Base-by-base conservation (phyloP, 2,797 vertebrate species). In the Champsocephalus esox region DNA sequence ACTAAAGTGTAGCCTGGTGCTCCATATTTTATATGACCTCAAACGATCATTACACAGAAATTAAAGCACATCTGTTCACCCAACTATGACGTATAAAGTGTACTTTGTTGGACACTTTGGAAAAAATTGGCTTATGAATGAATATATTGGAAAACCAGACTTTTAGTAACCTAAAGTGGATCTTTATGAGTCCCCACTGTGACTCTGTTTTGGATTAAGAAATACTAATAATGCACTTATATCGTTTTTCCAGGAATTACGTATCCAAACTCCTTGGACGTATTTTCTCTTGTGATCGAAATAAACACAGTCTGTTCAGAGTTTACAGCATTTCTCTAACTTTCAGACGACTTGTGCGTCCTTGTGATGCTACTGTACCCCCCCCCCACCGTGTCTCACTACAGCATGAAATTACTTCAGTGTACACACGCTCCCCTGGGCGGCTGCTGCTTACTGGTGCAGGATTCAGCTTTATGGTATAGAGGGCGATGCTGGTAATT, bases 351-450 rank as follows among this genome's bases (percentile, higher is more conserved):
- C 65, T 28, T 19, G 9, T 28, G 67, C 38, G 72, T 66, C 84
- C 83, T 86, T 70, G 81, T 14, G 72, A 73, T n/a, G 63, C 60
- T 9, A 12, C 57, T 41, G 58, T 70, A 46, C 24, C 3, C 68
- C 14, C 16, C 75, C 24, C 24, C 80, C 70, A 60, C 94, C 92
- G 95, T 92, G 93, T 94, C 93, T 95, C 95, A 94, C 91, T 82
- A 87, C 62, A 88, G 93, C 94, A 90, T 97, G 95, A 97, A 96
- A 97, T 96, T 92, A 82, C 86, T 93, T 83, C 93, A 92, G 94
- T 90, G 94, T 57, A 54, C 52, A 87, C 52, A 11, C 3, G 17
- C 92, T 94, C 92, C 86, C 91, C 71, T 70, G 83, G 92, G 94
- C 90, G 79, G 92, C 88, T 81, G 68, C 89, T 92, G 84, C 89